A percentile compares a stretch with the other conserved stretches of the same genome.
phyloP scores from a whole-genome alignment of 2,113 vertebrate genomes.

The Cercopithecus mona region DNA sequence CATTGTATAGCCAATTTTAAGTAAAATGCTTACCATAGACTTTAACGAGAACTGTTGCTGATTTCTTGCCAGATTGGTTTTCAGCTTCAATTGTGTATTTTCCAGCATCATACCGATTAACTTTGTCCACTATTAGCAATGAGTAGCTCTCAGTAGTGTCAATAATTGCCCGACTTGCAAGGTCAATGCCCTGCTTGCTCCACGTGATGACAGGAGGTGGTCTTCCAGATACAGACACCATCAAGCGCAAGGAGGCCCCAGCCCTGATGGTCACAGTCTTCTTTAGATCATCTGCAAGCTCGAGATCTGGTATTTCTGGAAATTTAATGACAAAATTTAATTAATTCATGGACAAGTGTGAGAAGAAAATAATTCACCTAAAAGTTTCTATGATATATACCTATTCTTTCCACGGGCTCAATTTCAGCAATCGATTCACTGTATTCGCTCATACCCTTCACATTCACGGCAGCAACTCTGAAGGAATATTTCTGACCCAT shows the following conservation, averaged over 20 bases:
- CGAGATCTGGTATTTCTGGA: slow-evolving; percentile 96
- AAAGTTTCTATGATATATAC: slow-evolving; percentile 81
- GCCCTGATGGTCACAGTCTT: slow-evolving; percentile 97
- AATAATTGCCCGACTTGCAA: slow-evolving; percentile 93
- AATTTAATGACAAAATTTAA: slow-evolving; percentile 65
- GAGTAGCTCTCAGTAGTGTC: slow-evolving; percentile 93
- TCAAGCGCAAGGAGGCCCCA: slow-evolving; percentile 92
- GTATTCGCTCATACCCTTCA: slow-evolving; percentile 95
- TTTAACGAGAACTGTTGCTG: slow-evolving; percentile 95
- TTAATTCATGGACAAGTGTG: slow-evolving; percentile 44
- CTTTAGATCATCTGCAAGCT: slow-evolving; percentile 95
- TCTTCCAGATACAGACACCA: slow-evolving; percentile 93
- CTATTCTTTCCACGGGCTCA: slow-evolving; percentile 95
- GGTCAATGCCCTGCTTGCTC: slow-evolving; percentile 94
- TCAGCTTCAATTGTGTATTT: slow-evolving; percentile 96
- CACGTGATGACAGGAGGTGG: slow-evolving; percentile 92
- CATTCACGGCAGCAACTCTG: slow-evolving; percentile 94
- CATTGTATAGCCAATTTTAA: not conserved
- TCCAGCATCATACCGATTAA: slow-evolving; percentile 97
- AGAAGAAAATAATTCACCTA: slow-evolving; percentile 47
- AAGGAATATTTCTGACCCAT: slow-evolving; percentile 94
- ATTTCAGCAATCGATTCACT: slow-evolving; percentile 93
- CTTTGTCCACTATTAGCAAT: slow-evolving; percentile 95
- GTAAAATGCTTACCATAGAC: slow-evolving; percentile 91
- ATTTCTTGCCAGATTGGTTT: slow-evolving; percentile 97